phyloP scores from a whole-genome alignment of 2,113 vertebrate species.

The Carassius gibelio region DNA sequence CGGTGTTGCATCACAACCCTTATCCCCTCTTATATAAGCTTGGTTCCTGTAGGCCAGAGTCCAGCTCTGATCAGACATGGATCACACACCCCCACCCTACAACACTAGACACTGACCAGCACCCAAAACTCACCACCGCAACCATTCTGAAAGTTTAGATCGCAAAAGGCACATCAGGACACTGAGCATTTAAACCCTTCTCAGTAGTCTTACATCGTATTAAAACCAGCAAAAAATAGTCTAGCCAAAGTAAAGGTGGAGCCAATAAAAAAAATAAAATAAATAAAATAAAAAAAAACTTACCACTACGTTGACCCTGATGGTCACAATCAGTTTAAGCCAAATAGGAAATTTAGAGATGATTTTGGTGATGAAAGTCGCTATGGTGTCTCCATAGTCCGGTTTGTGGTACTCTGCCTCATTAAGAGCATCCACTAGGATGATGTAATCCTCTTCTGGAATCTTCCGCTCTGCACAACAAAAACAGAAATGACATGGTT shows the following conservation, averaged over 20 bases:
- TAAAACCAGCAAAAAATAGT: not conserved
- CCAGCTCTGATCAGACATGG: conserved; percentile 39
- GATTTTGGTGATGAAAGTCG: conserved; percentile 91
- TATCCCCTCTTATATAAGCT: conserved; percentile 44
- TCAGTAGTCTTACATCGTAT: not conserved
- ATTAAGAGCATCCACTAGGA: conserved; percentile 95
- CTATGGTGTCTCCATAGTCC: conserved; percentile 95
- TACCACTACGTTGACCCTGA: conserved; percentile 93
- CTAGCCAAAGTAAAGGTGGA: not conserved
- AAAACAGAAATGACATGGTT: not conserved
- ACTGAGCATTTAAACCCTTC: not conserved
- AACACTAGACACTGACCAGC: not conserved
- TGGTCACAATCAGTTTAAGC: conserved; percentile 94
- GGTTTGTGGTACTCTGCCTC: conserved; percentile 99
- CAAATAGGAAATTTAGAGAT: conserved; percentile 89
- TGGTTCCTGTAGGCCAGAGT: conserved; percentile 12
- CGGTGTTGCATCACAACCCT: conserved; percentile 24
- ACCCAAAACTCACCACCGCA: not conserved
- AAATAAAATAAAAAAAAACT: conserved; percentile 44
- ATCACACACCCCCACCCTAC: not conserved
- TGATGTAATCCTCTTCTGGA: conserved; percentile 92
- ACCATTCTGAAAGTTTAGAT: not conserved
- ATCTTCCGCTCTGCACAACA: conserved; percentile 84
- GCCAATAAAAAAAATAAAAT: not conserved
- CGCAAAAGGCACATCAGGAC: conserved; percentile 1